phyloP scores from a whole-genome alignment of 2,888 invertebrate genomes.

The Meiosimyza platycephala region DNA sequence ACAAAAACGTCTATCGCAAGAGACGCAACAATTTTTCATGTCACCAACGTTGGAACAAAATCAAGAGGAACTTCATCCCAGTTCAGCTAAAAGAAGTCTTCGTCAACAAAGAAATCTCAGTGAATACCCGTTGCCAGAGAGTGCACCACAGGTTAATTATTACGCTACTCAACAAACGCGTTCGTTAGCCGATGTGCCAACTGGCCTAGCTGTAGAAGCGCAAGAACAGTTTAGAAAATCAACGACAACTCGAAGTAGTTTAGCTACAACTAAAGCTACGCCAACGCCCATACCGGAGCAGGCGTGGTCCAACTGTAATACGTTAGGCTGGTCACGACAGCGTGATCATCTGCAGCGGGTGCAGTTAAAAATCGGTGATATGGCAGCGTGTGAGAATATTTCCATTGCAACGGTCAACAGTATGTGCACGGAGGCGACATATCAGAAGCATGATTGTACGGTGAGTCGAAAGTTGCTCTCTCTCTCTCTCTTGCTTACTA shows the following conservation, averaged over 20 bases:
- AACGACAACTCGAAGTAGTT: constrained; percentile 16
- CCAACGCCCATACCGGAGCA: constrained; percentile 49
- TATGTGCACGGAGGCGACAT: constrained; percentile 83
- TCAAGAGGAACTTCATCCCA: constrained; percentile 35
- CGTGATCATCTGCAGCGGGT: constrained; percentile 85
- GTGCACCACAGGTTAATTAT: constrained; percentile 64
- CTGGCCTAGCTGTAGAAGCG: neutral
- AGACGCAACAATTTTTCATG: constrained; percentile 64
- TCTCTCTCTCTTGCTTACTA: neutral
- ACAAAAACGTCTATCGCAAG: constrained; percentile 55
- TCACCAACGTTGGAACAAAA: constrained; percentile 54
- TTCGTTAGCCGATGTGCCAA: constrained; percentile 30
- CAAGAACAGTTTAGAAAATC: constrained; percentile 27
- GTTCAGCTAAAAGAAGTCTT: too few species aligned
- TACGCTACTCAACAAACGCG: constrained; percentile 43
- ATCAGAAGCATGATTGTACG: constrained; percentile 84
- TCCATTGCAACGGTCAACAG: constrained; percentile 87
- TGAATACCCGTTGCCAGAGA: constrained; percentile 62
- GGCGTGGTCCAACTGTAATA: constrained; percentile 76
- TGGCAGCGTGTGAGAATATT: constrained; percentile 86
- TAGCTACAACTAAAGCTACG: constrained; percentile 26
- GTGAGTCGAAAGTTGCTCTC: constrained; percentile 71
- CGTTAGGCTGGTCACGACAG: constrained; percentile 87
- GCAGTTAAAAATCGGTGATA: constrained; percentile 79
- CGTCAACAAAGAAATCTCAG: constrained; percentile 40